Base-by-base conservation (phyloP, 2,888 invertebrate genomes). In the Drosophila anomalipes region DNA sequence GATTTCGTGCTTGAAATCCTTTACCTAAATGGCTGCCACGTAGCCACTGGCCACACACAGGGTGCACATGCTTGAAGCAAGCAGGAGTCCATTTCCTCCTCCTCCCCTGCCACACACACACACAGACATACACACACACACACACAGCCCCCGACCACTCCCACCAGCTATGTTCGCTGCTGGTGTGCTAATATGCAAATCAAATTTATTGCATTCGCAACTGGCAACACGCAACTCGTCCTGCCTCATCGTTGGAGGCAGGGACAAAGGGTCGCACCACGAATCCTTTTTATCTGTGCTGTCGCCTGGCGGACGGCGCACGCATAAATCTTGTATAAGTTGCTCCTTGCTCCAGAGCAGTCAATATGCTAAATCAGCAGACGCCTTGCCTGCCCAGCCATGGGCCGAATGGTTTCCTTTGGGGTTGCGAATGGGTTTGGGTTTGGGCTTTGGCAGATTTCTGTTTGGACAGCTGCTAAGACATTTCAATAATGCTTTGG, bases 301-400 rank as follows among this genome's bases (percentile, higher is more conserved):
- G 86, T 85, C 89, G 83, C 89, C 81, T 63, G 85, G 85, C 75
- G 84, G 54, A 72, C 79, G 72, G 60, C 70, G 80, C 67, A 75
- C 81, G 82, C 91, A 91, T 91, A 91, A 91, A 91, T 91, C 91
- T 91, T 91, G 79, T 91, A 91, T 89, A 91, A 91, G 89, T 91
- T 90, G 84, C 85, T 88, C 74, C 88, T 88, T 78, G 86, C 75
- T 16, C 26, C 52, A 51, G 41, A 56, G 58, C 78, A 91, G 91
- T 91, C 91, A 91, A 91, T 91, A 91, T 83, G 89, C 89, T 89
- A 89, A 89, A 82, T 85, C 89, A 85, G 85, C 88, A 88, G 79
- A 75, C 79, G 75, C 69, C 89, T 65, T 66, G 53, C 54, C 60
- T 3, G n/a, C 39, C 39, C n/a, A 41, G 26, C 47, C 47, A 16